Evolutionary conservation across 2,797 vertebrate genomes (phyloP).

Genomic region (Scleropages formosus): DNA sequence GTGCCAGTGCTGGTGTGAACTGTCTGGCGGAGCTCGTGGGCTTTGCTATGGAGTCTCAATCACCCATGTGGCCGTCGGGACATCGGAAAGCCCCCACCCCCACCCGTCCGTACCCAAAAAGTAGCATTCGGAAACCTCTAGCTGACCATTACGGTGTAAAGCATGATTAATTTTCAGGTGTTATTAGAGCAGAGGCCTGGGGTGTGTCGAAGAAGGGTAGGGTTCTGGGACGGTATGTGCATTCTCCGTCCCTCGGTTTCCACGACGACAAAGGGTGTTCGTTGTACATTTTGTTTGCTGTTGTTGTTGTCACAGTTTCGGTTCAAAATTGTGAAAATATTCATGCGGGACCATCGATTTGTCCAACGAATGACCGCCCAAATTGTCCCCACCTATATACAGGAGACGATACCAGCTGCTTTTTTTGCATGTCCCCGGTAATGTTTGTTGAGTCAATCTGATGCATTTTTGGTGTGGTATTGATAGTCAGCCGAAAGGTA

Average conservation of each 20-base stretch:
- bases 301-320: constrained; percentile 38
- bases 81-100: constrained; percentile 33
- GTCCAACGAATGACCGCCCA: constrained; percentile 55
- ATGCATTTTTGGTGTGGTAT: constrained; percentile 45
- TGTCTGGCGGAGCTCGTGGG: neutral
- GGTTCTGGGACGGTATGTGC: constrained; percentile 39
- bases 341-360: constrained; percentile 54
- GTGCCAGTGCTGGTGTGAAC: neutral
- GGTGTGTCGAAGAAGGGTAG: constrained; percentile 45
- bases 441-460: constrained; percentile 56
- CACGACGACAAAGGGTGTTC: neutral
- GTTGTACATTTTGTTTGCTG: neutral
- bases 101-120: constrained; percentile 34
- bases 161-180: constrained; percentile 56
- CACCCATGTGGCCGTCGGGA: constrained; percentile 7
- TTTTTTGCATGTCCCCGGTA: constrained; percentile 41
- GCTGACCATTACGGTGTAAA: constrained; percentile 57
- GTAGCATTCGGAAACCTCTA: constrained; percentile 53
- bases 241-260: neutral
- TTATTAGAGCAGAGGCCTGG: constrained; percentile 59
- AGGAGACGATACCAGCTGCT: constrained; percentile 37
- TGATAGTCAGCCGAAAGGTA: constrained; percentile 61
- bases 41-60: neutral
- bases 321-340: constrained; percentile 54
- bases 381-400: constrained; percentile 45